Base-by-base conservation (phyloP, 1,140 invertebrate species). In the Bombus waltoni region DNA sequence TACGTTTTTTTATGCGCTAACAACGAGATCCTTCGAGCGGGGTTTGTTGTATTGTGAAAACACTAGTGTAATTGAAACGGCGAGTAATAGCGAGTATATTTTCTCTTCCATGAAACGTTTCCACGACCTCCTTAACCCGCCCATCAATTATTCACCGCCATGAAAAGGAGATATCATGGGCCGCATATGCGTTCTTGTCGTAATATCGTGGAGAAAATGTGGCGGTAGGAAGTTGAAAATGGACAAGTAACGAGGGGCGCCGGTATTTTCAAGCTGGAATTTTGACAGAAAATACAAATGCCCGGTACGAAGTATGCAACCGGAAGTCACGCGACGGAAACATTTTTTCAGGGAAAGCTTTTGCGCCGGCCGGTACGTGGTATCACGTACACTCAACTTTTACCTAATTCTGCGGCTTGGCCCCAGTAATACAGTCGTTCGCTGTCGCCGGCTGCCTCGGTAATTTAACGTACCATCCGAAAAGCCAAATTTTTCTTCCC, bases 201-300 rank as follows among this genome's bases (percentile, higher is more conserved):
- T 78, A 77, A 77, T 65, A 57, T 32, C 15, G 6, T 28, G 5
- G 4, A 25, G 73, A 42, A 40, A 83, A 83, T 47, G 65, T 8
- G 4, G 73, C 18, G 22, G 62, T 22, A 28, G 28, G 13, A 10
- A 25, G 42, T 38, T 57, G 47, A 10, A 76, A 77, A 77, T 81
- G 73, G 62, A 72, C 73, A 78, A 62, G 87, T 68, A 85, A 85
- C 68, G 40, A 18, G 22, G 11, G 35, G 6, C 18, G 13, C n/a
- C 38, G 47, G 5, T 42, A 59, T 59, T 75, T 40, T 71, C 40
- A 40, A 42, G 28, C n/a, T n/a, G 42, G 32, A 70, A 32, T 65
- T 66, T 66, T 77, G 71, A 44, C 62, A 57, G 47, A 78, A 80
- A 89, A 66, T 71, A 88, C 80, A 85, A 88, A 88, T 57, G 66